Percentiles rank a stretch among this genome's conserved stretches.
Conservation (phyloP, 2,113 vertebrate species). For the Trichomycterus rosablanca region DNA sequence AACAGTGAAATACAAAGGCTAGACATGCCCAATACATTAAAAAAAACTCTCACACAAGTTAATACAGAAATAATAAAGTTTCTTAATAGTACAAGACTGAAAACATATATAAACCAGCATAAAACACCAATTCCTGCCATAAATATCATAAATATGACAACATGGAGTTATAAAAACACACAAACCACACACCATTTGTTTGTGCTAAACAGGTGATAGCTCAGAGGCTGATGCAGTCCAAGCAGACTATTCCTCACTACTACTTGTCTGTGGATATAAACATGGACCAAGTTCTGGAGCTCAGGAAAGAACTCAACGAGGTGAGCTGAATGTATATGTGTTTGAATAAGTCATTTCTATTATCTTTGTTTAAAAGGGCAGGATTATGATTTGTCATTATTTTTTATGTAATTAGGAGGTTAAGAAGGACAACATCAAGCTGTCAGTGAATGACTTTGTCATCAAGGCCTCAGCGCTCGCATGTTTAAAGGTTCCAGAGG, state of each 20-base stretch:
- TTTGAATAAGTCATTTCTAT: background rate
- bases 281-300: constrained; percentile 87
- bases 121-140: too few species aligned
- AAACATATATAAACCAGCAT: too few species aligned
- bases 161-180: too few species aligned
- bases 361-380: background rate
- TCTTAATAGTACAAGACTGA: too few species aligned
- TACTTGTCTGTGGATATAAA: constrained; percentile 93
- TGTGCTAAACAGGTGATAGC: constrained; percentile 81
- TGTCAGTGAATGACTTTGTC: constrained; percentile 96
- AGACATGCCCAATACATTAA: too few species aligned
- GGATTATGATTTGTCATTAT: background rate
- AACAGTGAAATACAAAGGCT: too few species aligned
- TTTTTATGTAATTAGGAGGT: constrained; percentile 70
- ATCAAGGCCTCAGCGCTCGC: constrained; percentile 94
- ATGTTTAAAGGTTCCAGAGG: constrained; percentile 94
- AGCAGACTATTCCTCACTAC: constrained; percentile 98
- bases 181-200: too few species aligned
- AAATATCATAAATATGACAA: too few species aligned
- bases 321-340: constrained; percentile 56
- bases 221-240: constrained; percentile 93
- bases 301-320: constrained; percentile 89
- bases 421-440: constrained; percentile 80
- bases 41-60: too few species aligned
- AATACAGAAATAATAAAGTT: too few species aligned